Conservation (phyloP, 2,113 vertebrate genomes). For the Limanda limanda region DNA sequence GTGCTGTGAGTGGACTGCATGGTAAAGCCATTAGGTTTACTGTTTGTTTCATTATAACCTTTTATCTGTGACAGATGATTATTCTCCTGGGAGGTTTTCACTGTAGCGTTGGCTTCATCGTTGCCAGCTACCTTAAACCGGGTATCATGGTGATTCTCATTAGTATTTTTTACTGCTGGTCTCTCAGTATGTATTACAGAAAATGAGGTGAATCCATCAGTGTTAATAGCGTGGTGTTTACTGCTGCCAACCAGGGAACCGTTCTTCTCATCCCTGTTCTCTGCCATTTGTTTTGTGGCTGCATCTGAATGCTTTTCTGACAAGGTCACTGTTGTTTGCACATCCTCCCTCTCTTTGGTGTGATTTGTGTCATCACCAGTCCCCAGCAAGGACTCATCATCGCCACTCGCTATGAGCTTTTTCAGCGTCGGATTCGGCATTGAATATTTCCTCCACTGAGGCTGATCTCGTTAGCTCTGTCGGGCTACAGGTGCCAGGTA, state of each 20-base stretch:
- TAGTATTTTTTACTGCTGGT: constrained; percentile 3
- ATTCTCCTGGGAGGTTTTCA: background rate
- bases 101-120: constrained; percentile 19
- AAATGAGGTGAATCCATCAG: constrained; percentile 13
- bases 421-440: background rate
- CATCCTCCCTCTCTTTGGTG: background rate
- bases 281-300: constrained; percentile 11
- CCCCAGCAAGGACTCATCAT: background rate
- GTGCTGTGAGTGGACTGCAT: background rate
- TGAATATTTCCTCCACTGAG: constrained; percentile 11
- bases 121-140: background rate
- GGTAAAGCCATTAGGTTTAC: background rate
- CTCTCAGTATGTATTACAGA: constrained; percentile 8
- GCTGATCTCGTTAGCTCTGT: constrained; percentile 39
- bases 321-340: constrained; percentile 9
- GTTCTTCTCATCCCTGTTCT: constrained; percentile 10
- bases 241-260: background rate
- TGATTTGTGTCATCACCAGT: constrained; percentile 38
- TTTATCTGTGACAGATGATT: constrained; percentile 6
- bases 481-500: constrained; percentile 36
- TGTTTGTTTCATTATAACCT: constrained; percentile 4
- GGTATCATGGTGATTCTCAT: constrained; percentile 29
- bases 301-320: constrained; percentile 16
- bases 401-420: constrained; percentile 14
- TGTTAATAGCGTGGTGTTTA: background rate